Conservation (phyloP, 1,140 invertebrate genomes). For the Papilio xuthus region DNA sequence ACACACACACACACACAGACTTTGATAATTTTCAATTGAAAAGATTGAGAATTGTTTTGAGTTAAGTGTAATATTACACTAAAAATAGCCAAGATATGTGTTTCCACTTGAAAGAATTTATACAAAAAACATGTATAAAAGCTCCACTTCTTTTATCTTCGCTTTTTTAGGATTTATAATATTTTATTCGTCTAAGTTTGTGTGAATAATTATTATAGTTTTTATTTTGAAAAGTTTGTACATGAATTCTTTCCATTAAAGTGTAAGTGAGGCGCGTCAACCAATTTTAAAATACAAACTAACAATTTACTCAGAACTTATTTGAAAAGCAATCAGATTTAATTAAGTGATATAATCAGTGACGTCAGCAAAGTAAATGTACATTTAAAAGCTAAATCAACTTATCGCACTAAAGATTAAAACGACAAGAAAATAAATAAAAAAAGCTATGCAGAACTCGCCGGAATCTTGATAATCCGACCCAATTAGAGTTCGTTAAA, state of each 20-base stretch:
- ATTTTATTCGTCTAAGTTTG: no score
- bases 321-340: constrained; percentile 19
- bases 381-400: constrained; percentile 12
- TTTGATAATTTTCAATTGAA: background rate
- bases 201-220: no score
- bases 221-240: background rate
- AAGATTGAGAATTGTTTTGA: background rate
- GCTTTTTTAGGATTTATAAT: no score
- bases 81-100: no score
- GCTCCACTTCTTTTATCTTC: no score
- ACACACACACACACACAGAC: background rate
- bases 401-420: constrained; percentile 21
- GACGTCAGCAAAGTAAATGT: background rate
- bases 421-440: constrained; percentile 26
- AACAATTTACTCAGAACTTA: background rate
- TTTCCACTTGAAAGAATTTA: no score
- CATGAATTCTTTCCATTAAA: constrained; percentile 29
- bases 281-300: background rate
- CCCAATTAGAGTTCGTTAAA: constrained; percentile 38
- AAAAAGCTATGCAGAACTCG: constrained; percentile 18
- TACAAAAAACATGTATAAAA: no score
- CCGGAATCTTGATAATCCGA: constrained; percentile 36
- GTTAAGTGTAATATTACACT: no score
- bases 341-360: constrained; percentile 9
- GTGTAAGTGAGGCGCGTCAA: background rate